phyloP scores from a whole-genome alignment of 2,113 vertebrate species.

The Podiceps cristatus region DNA sequence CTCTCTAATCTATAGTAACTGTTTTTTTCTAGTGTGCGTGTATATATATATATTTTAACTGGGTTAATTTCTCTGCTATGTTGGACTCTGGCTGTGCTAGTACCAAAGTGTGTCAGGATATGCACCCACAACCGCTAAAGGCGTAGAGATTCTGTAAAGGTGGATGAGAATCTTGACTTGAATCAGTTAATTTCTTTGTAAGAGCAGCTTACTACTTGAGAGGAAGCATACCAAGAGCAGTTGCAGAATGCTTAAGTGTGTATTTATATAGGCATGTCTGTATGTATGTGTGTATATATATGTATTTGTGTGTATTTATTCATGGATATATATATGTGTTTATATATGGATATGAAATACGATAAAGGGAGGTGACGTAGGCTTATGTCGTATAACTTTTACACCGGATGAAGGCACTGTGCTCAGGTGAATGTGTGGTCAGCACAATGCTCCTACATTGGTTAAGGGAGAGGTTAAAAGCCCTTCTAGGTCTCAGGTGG shows the following conservation, averaged over 20 bases:
- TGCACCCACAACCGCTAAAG: not conserved
- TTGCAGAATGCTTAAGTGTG: not conserved
- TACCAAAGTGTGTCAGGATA: not conserved
- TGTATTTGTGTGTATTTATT: not conserved
- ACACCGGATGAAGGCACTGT: not conserved
- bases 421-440: not conserved
- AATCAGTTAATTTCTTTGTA: not conserved
- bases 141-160: not conserved
- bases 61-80: not conserved
- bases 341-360: not conserved
- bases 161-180: not conserved
- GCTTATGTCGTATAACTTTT: not conserved
- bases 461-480: not conserved
- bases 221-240: not conserved
- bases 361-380: not conserved
- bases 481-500: not conserved
- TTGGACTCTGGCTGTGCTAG: not conserved
- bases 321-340: not conserved
- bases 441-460: not conserved
- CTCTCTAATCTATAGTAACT: not conserved
- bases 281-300: not conserved
- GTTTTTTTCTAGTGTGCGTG: not conserved
- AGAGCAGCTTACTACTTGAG: not conserved
- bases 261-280: not conserved
- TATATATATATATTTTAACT: not conserved